Conservation (phyloP, 2,113 vertebrate species). For the Chroicocephalus ridibundus region DNA sequence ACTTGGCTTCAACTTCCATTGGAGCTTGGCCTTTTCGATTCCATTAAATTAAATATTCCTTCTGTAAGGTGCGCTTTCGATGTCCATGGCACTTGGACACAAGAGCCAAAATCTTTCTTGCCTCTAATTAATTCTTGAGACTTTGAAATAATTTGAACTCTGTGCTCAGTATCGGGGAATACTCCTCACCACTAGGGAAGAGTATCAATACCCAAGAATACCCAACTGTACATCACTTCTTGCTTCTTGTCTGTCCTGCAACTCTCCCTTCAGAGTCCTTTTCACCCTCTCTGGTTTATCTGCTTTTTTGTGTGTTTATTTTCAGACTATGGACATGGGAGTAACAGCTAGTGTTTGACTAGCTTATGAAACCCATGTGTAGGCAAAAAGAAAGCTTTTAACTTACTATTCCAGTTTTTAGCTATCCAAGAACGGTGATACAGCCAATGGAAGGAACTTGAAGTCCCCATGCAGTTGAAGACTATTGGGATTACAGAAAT, state of each 20-base stretch:
- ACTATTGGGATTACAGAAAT: neutral
- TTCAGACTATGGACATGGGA: neutral
- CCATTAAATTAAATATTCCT: neutral
- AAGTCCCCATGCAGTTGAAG: neutral
- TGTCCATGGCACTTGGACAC: neutral
- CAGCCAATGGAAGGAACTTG: neutral
- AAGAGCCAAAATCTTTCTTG: neutral
- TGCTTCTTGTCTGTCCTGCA: neutral
- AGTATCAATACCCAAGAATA: neutral
- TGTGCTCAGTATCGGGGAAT: neutral
- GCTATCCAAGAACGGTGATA: neutral
- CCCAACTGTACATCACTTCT: neutral
- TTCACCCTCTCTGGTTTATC: neutral
- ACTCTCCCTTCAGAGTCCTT: neutral
- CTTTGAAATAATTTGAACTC: neutral
- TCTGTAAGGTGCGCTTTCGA: neutral
- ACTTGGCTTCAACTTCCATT: neutral
- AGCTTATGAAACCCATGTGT: neutral
- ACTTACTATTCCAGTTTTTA: neutral
- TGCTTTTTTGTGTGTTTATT: neutral
- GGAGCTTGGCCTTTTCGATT: neutral
- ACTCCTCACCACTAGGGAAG: rapidly evolving
- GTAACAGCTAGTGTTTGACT: neutral
- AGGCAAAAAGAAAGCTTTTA: neutral
- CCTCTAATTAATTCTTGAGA: neutral